Evolutionary conservation across 2,797 vertebrate genomes (phyloP).

Genomic region (Peromyscus eremicus): DNA sequence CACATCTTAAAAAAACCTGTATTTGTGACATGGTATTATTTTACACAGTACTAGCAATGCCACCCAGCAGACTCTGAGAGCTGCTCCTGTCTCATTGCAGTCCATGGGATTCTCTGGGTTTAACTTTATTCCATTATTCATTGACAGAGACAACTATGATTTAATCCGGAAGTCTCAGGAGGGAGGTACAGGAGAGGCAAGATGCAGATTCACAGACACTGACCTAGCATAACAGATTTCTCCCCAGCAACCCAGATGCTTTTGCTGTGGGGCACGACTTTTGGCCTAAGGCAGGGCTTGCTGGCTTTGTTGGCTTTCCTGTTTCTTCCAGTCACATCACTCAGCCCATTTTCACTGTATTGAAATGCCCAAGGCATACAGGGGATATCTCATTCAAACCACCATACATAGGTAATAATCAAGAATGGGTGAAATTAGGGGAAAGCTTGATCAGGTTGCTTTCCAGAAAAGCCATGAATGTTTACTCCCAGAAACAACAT

Average conservation of each 20-base stretch:
- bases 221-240: background rate
- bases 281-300: background rate
- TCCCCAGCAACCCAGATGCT: background rate
- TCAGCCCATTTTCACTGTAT: background rate
- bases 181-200: background rate
- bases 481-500: background rate
- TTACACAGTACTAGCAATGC: background rate
- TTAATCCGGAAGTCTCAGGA: background rate
- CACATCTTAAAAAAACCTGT: background rate
- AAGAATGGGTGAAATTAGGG: too few species aligned
- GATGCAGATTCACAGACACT: background rate
- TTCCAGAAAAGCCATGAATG: background rate
- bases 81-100: background rate
- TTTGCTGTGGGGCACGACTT: accelerated
- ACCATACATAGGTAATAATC: too few species aligned
- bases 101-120: background rate
- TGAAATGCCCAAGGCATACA: background rate
- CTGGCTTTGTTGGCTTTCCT: background rate
- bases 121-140: background rate
- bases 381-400: background rate
- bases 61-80: background rate
- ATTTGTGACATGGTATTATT: background rate
- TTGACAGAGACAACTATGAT: background rate
- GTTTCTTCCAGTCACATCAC: background rate
- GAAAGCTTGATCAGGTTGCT: background rate